Conservation (phyloP, 2,888 invertebrate genomes). For the Stenodera caucasica region DNA sequence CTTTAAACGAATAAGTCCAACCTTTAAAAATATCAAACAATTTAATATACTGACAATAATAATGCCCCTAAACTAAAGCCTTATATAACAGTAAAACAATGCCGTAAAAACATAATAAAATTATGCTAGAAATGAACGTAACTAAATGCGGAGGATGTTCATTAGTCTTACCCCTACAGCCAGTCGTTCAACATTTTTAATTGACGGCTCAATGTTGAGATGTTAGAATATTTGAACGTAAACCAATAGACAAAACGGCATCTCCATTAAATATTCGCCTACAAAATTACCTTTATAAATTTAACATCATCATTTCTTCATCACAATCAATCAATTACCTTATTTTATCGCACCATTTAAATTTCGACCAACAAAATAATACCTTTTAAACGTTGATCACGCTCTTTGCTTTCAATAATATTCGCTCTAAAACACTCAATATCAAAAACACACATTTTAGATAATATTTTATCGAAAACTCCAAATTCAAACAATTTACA, state of each 20-base stretch:
- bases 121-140: conserved; percentile 34
- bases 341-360: neutral
- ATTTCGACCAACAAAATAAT: conserved; percentile 8
- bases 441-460: neutral
- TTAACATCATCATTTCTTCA: neutral
- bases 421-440: neutral
- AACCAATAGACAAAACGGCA: conserved; percentile 21
- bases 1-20: conserved; percentile 26
- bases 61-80: conserved; percentile 22
- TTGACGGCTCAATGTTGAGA: conserved; percentile 17
- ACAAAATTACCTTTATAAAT: conserved; percentile 10
- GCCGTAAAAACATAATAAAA: conserved; percentile 30
- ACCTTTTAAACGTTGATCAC: neutral
- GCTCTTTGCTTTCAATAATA: neutral
- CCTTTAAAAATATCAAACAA: conserved; percentile 13
- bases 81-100: conserved; percentile 21
- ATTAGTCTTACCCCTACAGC: conserved; percentile 35
- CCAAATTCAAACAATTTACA: too few species aligned
- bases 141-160: conserved; percentile 37
- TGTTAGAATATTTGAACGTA: conserved; percentile 16
- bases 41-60: conserved; percentile 15
- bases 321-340: conserved; percentile 9
- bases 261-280: conserved; percentile 20
- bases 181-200: conserved; percentile 30
- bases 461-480: neutral